These are phyloP conservation scores for Hipparchia semele DNA, from an alignment of 2,888 invertebrate species.

Conservation along the genomic window DNA sequence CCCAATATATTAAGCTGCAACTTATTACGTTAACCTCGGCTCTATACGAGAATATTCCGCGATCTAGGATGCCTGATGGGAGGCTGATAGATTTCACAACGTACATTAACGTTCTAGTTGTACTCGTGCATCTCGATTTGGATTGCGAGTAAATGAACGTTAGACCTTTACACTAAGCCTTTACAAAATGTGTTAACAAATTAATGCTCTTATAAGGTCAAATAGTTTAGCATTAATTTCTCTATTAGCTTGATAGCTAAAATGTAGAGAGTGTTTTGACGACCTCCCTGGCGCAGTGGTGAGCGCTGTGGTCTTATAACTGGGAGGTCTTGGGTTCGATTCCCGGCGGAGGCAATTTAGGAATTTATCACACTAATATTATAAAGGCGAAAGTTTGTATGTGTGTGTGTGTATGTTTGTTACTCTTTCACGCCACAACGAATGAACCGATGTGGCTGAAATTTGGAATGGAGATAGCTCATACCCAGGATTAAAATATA, in stretches of 20 bases:
- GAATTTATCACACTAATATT: too few relatives aligned
- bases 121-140: not conserved
- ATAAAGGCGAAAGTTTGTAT: too few relatives aligned
- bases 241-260: not conserved
- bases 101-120: constrained; percentile 5
- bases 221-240: constrained; percentile 13
- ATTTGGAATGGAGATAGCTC: too few relatives aligned
- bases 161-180: not conserved
- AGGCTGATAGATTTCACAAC: constrained; percentile 9
- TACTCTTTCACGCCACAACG: too few relatives aligned
- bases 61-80: constrained; percentile 20
- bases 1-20: not conserved
- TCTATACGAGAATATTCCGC: constrained; percentile 24
- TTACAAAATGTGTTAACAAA: not conserved
- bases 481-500: too few relatives aligned
- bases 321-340: too few relatives aligned
- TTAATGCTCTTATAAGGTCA: constrained; percentile 3
- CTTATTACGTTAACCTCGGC: constrained; percentile 21
- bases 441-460: too few relatives aligned
- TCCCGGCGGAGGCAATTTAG: too few relatives aligned
- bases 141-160: not conserved
- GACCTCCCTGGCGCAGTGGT: too few relatives aligned
- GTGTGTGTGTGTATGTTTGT: too few relatives aligned
- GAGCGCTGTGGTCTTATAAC: too few relatives aligned
- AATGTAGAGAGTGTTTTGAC: not conserved